Percentiles rank a stretch among this genome's conserved stretches.
Evolutionary conservation across 1,140 invertebrate genomes (phyloP).

Genomic region (Hydropsyche tenuis): DNA sequence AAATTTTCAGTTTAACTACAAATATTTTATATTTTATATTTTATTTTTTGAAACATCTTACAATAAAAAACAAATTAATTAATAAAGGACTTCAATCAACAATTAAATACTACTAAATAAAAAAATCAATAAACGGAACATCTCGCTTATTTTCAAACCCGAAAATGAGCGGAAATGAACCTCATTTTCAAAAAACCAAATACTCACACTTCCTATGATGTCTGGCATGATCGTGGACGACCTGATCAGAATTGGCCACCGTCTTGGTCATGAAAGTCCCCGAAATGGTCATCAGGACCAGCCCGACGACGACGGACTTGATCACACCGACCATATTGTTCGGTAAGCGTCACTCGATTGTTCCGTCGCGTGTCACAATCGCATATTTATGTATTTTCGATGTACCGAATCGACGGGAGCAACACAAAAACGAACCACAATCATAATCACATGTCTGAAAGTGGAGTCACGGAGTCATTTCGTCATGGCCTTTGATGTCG

Average conservation of each 20-base stretch:
- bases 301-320: constrained; percentile 34
- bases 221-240: constrained; percentile 42
- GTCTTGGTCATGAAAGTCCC: constrained; percentile 22
- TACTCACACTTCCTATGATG: constrained; percentile 46
- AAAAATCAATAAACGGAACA: too few relatives aligned
- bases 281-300: constrained; percentile 38
- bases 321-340: constrained; percentile 41
- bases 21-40: too few relatives aligned
- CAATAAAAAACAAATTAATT: too few relatives aligned
- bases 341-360: constrained; percentile 3
- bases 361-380: constrained; percentile 27
- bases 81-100: too few relatives aligned
- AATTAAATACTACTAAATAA: too few relatives aligned
- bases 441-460: neutral
- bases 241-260: constrained; percentile 11
- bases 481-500: neutral
- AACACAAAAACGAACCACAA: neutral
- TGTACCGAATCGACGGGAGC: neutral
- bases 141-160: too few relatives aligned
- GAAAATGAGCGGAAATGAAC: too few relatives aligned
- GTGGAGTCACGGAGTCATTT: neutral
- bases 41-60: too few relatives aligned
- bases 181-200: too few relatives aligned
- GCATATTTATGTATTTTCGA: constrained; percentile 9
- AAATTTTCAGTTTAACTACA: too few relatives aligned